phyloP scores from a whole-genome alignment of 2,797 vertebrate genomes.

The Orientallactaga sibirica region DNA sequence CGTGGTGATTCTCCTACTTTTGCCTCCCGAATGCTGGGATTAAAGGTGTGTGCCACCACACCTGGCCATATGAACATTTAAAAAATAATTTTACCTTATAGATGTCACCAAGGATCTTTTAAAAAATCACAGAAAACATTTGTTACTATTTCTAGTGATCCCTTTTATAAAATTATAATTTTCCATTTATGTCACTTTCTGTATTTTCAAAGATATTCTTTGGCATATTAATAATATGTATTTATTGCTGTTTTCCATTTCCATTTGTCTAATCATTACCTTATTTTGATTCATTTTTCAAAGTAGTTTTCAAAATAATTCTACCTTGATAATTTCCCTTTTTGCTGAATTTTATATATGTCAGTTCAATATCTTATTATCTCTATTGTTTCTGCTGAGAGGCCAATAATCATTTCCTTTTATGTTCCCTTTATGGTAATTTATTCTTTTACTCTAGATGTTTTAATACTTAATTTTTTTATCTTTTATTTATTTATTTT shows the following conservation, averaged over 20 bases:
- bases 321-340: too few species aligned
- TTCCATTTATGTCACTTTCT: neutral
- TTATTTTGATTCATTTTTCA: too few species aligned
- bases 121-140: neutral
- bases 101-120: neutral
- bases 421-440: neutral
- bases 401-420: neutral
- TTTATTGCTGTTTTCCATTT: too few species aligned
- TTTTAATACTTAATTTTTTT: neutral
- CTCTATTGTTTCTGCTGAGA: neutral
- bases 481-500: neutral
- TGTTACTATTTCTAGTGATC: neutral
- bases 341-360: neutral
- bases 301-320: too few species aligned
- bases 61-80: too few species aligned
- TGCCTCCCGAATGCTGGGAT: too few species aligned
- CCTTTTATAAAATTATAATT: neutral
- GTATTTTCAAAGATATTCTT: neutral
- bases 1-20: too few species aligned
- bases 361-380: neutral
- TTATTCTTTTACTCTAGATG: neutral
- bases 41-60: too few species aligned
- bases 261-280: too few species aligned
- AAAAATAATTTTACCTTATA: neutral
- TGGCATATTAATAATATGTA: neutral